These are phyloP conservation scores for Pantherophis guttatus DNA, from an alignment of 2,113 vertebrate species.

Conservation along the genomic window DNA sequence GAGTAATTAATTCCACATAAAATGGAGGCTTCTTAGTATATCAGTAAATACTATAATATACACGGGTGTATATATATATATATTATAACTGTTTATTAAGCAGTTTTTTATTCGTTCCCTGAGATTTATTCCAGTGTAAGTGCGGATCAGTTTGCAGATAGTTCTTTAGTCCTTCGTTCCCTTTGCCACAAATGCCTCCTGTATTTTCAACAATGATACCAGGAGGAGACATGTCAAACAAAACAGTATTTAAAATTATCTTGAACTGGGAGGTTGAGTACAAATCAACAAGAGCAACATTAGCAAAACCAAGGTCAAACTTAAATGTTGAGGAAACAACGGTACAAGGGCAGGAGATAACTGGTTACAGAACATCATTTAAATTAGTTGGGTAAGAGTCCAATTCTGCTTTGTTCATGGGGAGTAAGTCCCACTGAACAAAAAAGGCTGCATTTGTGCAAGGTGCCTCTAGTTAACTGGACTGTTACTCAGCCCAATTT, in stretches of 20 bases:
- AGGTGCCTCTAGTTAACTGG: background rate
- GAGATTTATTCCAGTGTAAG: background rate
- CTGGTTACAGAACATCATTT: background rate
- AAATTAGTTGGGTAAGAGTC: background rate
- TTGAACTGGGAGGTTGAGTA: background rate
- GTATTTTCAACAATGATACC: background rate
- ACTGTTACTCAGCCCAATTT: background rate
- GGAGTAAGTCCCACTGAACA: background rate
- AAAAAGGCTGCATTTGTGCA: background rate
- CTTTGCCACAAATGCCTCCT: background rate
- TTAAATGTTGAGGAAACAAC: background rate
- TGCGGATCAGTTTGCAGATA: background rate
- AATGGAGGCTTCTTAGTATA: too few species aligned
- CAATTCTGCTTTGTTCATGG: background rate
- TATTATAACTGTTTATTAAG: background rate
- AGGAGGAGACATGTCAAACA: background rate
- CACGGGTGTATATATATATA: too few species aligned
- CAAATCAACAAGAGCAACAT: background rate
- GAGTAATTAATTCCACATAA: background rate
- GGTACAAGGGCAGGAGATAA: background rate
- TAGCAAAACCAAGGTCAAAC: background rate
- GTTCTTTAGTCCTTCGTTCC: background rate
- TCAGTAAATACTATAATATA: too few species aligned
- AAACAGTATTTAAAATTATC: background rate
- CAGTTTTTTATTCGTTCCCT: background rate